Conservation (phyloP, 2,888 invertebrate species). For the Tipula helvola region DNA sequence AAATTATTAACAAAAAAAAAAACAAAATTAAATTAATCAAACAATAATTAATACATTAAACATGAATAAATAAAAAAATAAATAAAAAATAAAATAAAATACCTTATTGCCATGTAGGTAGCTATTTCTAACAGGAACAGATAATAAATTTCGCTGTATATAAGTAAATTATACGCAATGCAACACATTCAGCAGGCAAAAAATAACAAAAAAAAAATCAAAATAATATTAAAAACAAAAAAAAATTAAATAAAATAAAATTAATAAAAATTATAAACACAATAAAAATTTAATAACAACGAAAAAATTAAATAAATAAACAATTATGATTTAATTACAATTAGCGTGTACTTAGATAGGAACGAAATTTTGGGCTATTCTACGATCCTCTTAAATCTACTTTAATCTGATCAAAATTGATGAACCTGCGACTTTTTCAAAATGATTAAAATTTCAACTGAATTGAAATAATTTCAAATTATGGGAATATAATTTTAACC, state of each 20-base stretch:
- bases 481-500: too few relatives aligned
- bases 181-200: constrained; percentile 41
- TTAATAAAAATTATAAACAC: constrained; percentile 13
- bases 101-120: constrained; percentile 72
- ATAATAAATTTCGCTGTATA: constrained; percentile 77
- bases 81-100: constrained; percentile 36
- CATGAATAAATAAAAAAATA: constrained; percentile 21
- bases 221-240: constrained; percentile 40
- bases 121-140: constrained; percentile 76
- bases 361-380: too few relatives aligned
- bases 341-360: background rate
- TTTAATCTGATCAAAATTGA: too few relatives aligned
- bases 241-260: constrained; percentile 13
- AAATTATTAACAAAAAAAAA: background rate
- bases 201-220: constrained; percentile 21
- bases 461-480: too few relatives aligned
- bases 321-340: constrained; percentile 14
- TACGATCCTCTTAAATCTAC: too few relatives aligned
- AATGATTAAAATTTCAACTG: too few relatives aligned
- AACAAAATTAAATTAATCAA: background rate
- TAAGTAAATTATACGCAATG: constrained; percentile 23
- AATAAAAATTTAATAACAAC: constrained; percentile 20
- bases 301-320: constrained; percentile 19
- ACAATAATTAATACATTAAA: constrained; percentile 10
- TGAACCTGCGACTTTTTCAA: too few relatives aligned